phyloP scores from a whole-genome alignment of 2,113 vertebrate genomes.

The Hystrix brachyura region DNA sequence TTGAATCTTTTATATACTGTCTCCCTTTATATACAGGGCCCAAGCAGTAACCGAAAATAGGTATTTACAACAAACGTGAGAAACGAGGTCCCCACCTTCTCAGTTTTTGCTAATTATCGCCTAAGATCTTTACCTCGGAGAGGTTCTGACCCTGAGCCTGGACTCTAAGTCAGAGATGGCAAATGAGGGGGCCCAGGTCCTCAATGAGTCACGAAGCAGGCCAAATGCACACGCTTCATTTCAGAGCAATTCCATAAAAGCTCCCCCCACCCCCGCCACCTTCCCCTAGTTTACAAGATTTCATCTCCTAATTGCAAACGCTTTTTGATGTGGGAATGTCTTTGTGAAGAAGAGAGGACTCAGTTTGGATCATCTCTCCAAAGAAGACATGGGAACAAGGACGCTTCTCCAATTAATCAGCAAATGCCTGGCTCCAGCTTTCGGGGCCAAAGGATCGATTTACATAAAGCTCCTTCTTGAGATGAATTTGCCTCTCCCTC shows the following conservation, averaged over 20 bases:
- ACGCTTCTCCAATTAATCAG: slow-evolving; percentile 82
- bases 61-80: background rate
- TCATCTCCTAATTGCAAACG: slow-evolving; percentile 81
- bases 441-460: slow-evolving; percentile 77
- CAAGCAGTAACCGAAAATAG: background rate
- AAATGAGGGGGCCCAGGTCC: background rate
- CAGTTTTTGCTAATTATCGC: background rate
- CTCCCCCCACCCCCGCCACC: background rate
- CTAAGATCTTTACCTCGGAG: background rate
- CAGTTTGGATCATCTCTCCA: slow-evolving; percentile 66
- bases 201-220: background rate
- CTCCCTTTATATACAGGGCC: background rate
- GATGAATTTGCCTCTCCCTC: slow-evolving; percentile 76
- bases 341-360: slow-evolving; percentile 69
- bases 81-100: background rate
- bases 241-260: background rate
- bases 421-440: slow-evolving; percentile 79
- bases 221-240: background rate
- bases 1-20: background rate
- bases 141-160: background rate
- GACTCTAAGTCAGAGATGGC: background rate
- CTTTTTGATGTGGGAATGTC: slow-evolving; percentile 73
- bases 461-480: slow-evolving; percentile 84
- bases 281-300: background rate
- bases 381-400: slow-evolving; percentile 78